Evolutionary conservation across 1,140 invertebrate species (phyloP).

Genomic region (Pachypsylla venusta): DNA sequence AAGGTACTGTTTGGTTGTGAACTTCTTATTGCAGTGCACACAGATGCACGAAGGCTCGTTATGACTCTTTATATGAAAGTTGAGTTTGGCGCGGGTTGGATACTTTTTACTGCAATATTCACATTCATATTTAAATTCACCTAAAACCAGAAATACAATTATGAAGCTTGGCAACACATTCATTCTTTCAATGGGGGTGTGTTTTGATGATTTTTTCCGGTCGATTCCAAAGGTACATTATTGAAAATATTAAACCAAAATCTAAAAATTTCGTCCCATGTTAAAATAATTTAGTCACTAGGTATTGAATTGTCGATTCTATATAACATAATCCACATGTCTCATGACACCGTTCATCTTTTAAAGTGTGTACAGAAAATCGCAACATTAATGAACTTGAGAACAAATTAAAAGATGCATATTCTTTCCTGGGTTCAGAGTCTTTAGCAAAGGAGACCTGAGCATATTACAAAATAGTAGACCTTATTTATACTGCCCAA

Average conservation of each 20-base stretch:
- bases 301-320: no score
- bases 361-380: no score
- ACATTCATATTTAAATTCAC: conserved; percentile 17
- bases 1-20: conserved; percentile 17
- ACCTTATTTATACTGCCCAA: no score
- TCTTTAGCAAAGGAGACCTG: no score
- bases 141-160: conserved; percentile 8
- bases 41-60: conserved; percentile 15
- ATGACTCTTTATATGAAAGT: conserved; percentile 18
- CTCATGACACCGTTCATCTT: no score
- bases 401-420: no score
- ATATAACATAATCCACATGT: no score
- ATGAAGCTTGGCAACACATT: background rate
- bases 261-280: background rate
- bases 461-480: no score
- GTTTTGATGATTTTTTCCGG: background rate
- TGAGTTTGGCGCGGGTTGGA: conserved; percentile 18
- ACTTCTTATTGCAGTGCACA: conserved; percentile 16
- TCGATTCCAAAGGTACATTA: background rate
- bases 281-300: no score
- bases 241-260: background rate
- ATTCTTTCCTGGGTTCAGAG: no score
- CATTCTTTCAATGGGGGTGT: background rate
- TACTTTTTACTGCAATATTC: conserved; percentile 16
- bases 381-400: no score